These are phyloP conservation scores for Drosophila mojavensis DNA, from an alignment of 1,140 invertebrate species.

Conservation along the genomic window DNA sequence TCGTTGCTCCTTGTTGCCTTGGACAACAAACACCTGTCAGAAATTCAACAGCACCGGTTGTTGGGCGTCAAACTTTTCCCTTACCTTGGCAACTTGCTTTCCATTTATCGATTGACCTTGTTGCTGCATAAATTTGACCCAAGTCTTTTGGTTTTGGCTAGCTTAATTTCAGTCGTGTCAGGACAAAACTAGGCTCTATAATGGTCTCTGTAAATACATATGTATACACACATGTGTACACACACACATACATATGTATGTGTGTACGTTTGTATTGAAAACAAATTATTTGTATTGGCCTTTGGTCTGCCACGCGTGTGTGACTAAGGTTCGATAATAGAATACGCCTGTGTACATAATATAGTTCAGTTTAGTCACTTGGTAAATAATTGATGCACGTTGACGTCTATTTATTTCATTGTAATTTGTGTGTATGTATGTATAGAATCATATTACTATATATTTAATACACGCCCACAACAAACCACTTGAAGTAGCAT, in stretches of 20 bases:
- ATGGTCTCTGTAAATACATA: slow-evolving; percentile 6
- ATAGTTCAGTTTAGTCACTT: slow-evolving; percentile 16
- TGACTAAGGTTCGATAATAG: slow-evolving; percentile 41
- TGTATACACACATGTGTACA: slow-evolving; percentile 9
- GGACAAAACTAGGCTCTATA: slow-evolving; percentile 24
- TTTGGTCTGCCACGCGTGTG: slow-evolving; percentile 29
- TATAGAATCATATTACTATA: not conserved
- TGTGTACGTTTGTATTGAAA: not conserved
- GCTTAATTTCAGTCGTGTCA: slow-evolving; percentile 36
- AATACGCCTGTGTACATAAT: slow-evolving; percentile 31
- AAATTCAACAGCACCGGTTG: slow-evolving; percentile 59
- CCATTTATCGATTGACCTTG: slow-evolving; percentile 79
- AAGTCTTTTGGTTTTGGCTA: slow-evolving; percentile 26
- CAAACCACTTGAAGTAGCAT: not conserved
- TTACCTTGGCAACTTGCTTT: slow-evolving; percentile 66
- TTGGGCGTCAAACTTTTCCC: slow-evolving; percentile 60
- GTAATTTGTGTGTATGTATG: not conserved
- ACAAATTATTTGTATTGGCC: slow-evolving; percentile 47
- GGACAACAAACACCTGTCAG: slow-evolving; percentile 68
- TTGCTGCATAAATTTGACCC: slow-evolving; percentile 71
- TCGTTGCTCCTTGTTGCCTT: slow-evolving; percentile 57
- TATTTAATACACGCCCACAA: slow-evolving; percentile 28
- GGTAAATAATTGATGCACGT: slow-evolving; percentile 37
- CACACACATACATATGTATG: not conserved
- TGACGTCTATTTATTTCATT: slow-evolving; percentile 11